A percentile compares a stretch with the other conserved stretches of the same genome.
phyloP scores from a whole-genome alignment of 2,888 invertebrate genomes.

The Labia minor region DNA sequence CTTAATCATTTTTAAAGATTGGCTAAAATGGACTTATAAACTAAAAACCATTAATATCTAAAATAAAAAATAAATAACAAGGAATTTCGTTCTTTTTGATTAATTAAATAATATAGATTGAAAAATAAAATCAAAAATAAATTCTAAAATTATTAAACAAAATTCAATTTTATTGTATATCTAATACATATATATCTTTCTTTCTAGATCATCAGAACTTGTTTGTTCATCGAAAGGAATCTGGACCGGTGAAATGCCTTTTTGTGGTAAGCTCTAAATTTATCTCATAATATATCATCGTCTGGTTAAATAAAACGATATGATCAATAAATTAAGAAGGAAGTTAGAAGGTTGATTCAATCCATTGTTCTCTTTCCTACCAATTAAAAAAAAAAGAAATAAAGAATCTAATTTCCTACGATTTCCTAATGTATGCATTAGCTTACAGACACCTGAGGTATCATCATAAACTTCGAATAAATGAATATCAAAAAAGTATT shows the following conservation, averaged over 20 bases:
- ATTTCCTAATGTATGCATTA: neutral
- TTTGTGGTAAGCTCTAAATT: constrained; percentile 57
- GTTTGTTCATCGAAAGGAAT: constrained; percentile 60
- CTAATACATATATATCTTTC: no score
- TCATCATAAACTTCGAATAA: neutral
- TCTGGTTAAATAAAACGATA: neutral
- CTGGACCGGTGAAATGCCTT: constrained; percentile 73
- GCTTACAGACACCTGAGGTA: neutral
- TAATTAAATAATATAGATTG: no score
- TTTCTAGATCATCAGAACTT: constrained; percentile 44
- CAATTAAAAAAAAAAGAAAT: neutral
- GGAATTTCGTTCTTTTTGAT: no score
- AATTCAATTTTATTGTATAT: no score
- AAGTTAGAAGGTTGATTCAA: neutral
- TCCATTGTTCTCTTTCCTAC: neutral
- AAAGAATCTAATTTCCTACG: neutral
- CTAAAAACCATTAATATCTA: no score
- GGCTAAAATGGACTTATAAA: no score
- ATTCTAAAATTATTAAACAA: no score
- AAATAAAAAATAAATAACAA: no score
- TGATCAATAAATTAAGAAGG: neutral
- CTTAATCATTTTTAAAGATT: no score
- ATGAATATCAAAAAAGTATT: neutral
- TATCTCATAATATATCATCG: neutral
- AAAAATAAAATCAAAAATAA: no score